Percentiles rank a stretch among this genome's conserved stretches.
These are phyloP conservation scores for Phenacoccus solenopsis DNA, from an alignment of 1,140 invertebrate genomes.

Conservation along the genomic window DNA sequence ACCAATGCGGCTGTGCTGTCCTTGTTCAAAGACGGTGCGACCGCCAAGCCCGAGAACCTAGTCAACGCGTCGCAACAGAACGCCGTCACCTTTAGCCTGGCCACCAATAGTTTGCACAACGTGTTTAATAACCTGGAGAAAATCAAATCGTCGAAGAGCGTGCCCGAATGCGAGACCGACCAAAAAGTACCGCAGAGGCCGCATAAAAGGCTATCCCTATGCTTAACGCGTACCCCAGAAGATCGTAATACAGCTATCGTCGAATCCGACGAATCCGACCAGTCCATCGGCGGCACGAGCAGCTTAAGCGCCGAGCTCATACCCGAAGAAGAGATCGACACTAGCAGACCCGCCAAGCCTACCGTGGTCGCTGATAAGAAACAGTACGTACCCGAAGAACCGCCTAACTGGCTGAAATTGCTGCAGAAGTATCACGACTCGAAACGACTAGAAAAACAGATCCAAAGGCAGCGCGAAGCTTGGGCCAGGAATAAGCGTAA, in stretches of 20 bases:
- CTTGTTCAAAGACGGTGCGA: no score
- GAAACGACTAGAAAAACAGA: slow-evolving; percentile 22
- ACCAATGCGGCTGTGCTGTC: no score
- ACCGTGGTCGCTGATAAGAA: slow-evolving; percentile 5
- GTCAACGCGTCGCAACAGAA: no score
- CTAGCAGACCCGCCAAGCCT: no score
- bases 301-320: neutral
- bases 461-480: slow-evolving; percentile 21
- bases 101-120: neutral
- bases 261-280: neutral
- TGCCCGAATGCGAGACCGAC: neutral
- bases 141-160: neutral
- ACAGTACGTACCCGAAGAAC: slow-evolving; percentile 18
- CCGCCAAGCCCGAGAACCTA: no score
- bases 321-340: neutral
- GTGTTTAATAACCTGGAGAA: neutral
- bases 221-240: neutral
- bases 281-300: neutral
- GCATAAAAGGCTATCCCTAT: no score
- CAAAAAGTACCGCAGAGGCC: no score
- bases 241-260: neutral
- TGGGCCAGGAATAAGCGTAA: slow-evolving; percentile 42
- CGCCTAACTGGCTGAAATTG: slow-evolving; percentile 11
- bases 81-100: neutral
- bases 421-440: slow-evolving; percentile 9